phyloP scores from a whole-genome alignment of 1,140 invertebrate genomes.

The Steinernema khuongi region DNA sequence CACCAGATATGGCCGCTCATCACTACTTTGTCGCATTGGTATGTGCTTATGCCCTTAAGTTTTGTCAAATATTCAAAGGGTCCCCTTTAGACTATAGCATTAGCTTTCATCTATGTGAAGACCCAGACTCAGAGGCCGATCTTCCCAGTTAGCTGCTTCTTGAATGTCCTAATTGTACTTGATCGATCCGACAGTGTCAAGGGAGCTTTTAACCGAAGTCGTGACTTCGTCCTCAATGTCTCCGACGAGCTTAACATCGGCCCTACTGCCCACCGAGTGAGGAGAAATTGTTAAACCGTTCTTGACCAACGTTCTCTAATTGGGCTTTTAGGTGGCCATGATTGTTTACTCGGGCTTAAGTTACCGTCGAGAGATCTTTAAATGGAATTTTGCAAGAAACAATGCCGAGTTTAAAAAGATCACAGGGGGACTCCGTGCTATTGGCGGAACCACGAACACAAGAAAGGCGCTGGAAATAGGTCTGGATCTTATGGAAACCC shows the following conservation, averaged over 20 bases:
- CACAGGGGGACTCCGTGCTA: constrained; percentile 44
- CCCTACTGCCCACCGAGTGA: constrained; percentile 49
- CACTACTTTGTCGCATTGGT: constrained; percentile 14
- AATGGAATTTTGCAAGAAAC: constrained; percentile 57
- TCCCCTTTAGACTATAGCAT: not conserved
- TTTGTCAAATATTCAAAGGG: not conserved
- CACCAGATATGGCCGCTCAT: constrained; percentile 11
- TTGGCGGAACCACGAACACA: constrained; percentile 56
- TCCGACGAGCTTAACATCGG: constrained; percentile 56
- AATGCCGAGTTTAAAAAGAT: constrained; percentile 50
- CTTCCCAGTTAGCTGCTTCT: constrained; percentile 51
- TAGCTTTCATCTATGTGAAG: not conserved
- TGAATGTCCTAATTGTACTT: constrained; percentile 56
- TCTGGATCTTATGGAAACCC: constrained; percentile 48
- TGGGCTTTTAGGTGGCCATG: constrained; percentile 48
- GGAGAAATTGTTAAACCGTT: not conserved
- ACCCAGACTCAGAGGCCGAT: constrained; percentile 17
- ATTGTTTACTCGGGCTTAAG: constrained; percentile 54
- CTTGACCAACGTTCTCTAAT: constrained; percentile 21
- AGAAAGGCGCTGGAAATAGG: constrained; percentile 50
- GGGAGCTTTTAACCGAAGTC: constrained; percentile 50
- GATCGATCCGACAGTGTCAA: constrained; percentile 55
- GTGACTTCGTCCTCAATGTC: constrained; percentile 53
- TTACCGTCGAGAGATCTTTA: constrained; percentile 48
- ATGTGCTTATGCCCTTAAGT: not conserved